phyloP scores from a whole-genome alignment of 2,888 invertebrate species.

The Abrostola tripartita region DNA sequence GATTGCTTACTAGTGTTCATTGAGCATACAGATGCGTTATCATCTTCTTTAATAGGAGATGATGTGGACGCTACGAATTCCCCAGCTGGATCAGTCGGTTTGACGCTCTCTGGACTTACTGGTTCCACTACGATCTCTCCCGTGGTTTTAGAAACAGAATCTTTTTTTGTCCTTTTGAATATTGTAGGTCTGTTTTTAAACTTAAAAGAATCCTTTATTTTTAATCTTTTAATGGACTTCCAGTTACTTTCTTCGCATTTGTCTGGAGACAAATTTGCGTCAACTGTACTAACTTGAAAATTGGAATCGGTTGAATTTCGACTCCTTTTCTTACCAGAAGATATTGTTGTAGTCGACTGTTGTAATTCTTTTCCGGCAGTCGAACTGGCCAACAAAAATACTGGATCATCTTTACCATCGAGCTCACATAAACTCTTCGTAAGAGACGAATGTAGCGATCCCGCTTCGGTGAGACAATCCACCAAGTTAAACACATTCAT shows the following conservation, averaged over 20 bases:
- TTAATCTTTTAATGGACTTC: slow-evolving; percentile 86
- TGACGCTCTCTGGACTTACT: slow-evolving; percentile 79
- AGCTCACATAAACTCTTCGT: slow-evolving; percentile 84
- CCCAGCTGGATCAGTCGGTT: slow-evolving; percentile 82
- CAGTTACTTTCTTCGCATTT: slow-evolving; percentile 85
- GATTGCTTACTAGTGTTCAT: slow-evolving; percentile 85
- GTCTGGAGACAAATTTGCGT: slow-evolving; percentile 79
- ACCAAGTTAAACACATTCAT: slow-evolving; percentile 85
- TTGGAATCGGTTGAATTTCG: slow-evolving; percentile 85
- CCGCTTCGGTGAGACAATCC: slow-evolving; percentile 81
- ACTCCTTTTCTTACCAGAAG: slow-evolving; percentile 84
- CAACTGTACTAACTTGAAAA: slow-evolving; percentile 80
- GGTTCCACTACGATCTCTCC: slow-evolving; percentile 83
- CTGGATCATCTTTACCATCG: slow-evolving; percentile 80
- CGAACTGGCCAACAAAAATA: slow-evolving; percentile 75
- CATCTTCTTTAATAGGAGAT: slow-evolving; percentile 84
- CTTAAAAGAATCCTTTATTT: slow-evolving; percentile 86
- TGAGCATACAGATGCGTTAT: slow-evolving; percentile 82
- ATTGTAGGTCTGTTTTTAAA: slow-evolving; percentile 85
- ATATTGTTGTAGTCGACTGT: slow-evolving; percentile 83
- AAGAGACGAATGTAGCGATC: slow-evolving; percentile 81
- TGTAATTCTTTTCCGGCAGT: slow-evolving; percentile 77
- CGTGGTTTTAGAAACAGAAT: slow-evolving; percentile 75
- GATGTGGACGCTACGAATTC: slow-evolving; percentile 83
- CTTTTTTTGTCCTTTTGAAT: slow-evolving; percentile 83